Evolutionary conservation across 2,888 invertebrate species (phyloP).

Genomic region (Parasteatoda lunata): DNA sequence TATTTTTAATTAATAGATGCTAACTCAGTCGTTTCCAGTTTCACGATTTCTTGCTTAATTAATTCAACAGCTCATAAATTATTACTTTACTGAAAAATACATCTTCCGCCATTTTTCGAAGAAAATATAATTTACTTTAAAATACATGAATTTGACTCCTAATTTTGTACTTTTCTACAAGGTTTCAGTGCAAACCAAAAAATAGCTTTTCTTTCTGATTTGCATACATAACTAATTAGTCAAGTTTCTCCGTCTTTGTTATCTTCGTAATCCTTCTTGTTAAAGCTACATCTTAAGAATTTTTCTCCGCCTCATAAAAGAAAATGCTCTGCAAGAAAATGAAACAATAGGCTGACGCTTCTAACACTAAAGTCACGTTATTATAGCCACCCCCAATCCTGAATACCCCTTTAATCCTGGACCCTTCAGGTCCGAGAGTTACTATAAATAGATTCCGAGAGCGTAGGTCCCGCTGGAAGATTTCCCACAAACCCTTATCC

Average conservation of each 20-base stretch:
- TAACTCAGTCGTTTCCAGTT: too few species aligned
- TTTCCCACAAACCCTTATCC: conserved; percentile 17
- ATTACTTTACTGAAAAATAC: too few species aligned
- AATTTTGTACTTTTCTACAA: too few species aligned
- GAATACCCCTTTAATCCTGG: conserved; percentile 3
- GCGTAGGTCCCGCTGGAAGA: conserved; percentile 10
- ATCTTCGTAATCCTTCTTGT: conserved; percentile 7
- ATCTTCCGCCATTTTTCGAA: too few species aligned
- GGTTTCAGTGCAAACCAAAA: too few species aligned
- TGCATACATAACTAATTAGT: conserved; percentile 21
- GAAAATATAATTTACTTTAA: too few species aligned
- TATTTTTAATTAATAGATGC: too few species aligned
- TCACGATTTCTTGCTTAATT: too few species aligned
- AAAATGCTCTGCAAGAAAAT: conserved; percentile 9
- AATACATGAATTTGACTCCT: too few species aligned
- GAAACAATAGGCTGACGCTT: conserved; percentile 27
- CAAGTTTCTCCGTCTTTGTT: not conserved
- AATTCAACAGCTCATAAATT: too few species aligned
- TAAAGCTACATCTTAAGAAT: not conserved
- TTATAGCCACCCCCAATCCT: conserved; percentile 10
- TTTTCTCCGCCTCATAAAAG: conserved; percentile 6
- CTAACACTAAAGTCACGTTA: conserved; percentile 34
- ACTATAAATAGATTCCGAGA: conserved; percentile 37
- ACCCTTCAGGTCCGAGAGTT: conserved; percentile 45
- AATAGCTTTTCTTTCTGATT: not conserved